phyloP scores from a whole-genome alignment of 2,113 vertebrate species.

The Uropsilus gracilis region DNA sequence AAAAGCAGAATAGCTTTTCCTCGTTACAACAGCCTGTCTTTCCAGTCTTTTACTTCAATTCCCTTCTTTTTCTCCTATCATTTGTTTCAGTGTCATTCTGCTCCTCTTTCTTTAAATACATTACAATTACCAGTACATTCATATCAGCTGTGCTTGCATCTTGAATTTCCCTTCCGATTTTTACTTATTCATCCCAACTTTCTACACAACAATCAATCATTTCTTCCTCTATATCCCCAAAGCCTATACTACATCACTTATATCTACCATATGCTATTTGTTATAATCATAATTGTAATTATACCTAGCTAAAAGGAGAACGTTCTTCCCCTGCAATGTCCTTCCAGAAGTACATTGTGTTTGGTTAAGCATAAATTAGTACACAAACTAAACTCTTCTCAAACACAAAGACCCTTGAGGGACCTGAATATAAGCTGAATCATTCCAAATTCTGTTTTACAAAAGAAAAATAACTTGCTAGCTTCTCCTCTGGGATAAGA shows the following conservation, averaged over 20 bases:
- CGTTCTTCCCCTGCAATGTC: not conserved
- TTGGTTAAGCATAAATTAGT: not conserved
- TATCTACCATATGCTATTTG: not conserved
- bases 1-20: not conserved
- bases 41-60: not conserved
- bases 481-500: not conserved
- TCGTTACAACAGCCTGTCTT: not conserved
- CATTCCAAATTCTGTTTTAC: not conserved
- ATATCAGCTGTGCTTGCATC: not conserved
- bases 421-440: not conserved
- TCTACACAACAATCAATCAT: not conserved
- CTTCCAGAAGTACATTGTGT: not conserved
- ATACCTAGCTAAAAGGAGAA: not conserved
- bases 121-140: not conserved
- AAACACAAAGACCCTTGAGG: not conserved
- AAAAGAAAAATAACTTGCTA: not conserved
- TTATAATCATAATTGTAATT: not conserved
- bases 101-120: conserved; percentile 12
- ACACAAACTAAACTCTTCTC: not conserved
- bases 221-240: not conserved
- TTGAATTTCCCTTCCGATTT: not conserved
- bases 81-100: not conserved
- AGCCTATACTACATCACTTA: not conserved
- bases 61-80: not conserved
- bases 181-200: not conserved